Evolutionary conservation across 1,140 invertebrate genomes (phyloP).

Genomic region (Steinernema khuongi): DNA sequence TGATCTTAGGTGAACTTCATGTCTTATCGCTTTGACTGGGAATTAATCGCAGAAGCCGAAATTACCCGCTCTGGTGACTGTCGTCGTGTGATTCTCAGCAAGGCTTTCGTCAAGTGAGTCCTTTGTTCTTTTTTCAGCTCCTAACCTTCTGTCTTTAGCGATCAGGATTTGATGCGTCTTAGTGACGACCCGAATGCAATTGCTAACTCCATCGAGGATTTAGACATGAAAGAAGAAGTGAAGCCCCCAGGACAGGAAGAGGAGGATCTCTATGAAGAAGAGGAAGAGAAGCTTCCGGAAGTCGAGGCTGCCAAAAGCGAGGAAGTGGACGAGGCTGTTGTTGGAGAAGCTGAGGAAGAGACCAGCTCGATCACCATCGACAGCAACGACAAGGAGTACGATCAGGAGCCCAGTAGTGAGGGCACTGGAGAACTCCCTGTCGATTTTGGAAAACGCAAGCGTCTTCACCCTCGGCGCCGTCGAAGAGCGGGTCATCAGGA

Average conservation of each 20-base stretch:
- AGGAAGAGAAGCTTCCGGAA: no score
- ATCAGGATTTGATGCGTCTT: constrained; percentile 5
- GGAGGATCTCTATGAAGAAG: no score
- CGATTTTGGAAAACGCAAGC: background rate
- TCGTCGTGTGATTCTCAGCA: background rate
- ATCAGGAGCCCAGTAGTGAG: no score
- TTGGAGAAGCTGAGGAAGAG: background rate
- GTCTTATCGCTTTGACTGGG: constrained; percentile 7
- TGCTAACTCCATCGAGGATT: no score
- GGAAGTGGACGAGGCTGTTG: no score
- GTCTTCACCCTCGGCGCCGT: background rate
- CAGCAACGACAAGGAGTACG: background rate
- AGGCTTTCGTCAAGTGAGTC: constrained; percentile 5
- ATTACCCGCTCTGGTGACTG: background rate
- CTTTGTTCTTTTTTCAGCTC: no score
- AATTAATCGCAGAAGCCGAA: background rate
- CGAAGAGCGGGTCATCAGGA: no score
- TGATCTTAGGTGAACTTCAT: background rate
- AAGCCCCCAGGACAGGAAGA: no score
- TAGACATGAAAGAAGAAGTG: background rate
- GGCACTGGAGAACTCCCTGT: background rate
- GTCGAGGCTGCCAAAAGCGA: no score
- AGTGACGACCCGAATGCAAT: background rate
- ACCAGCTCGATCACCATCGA: background rate
- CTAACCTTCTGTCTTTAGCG: background rate